Conservation (phyloP, 23 tunicate species). For the Trididemnum nubilum region DNA sequence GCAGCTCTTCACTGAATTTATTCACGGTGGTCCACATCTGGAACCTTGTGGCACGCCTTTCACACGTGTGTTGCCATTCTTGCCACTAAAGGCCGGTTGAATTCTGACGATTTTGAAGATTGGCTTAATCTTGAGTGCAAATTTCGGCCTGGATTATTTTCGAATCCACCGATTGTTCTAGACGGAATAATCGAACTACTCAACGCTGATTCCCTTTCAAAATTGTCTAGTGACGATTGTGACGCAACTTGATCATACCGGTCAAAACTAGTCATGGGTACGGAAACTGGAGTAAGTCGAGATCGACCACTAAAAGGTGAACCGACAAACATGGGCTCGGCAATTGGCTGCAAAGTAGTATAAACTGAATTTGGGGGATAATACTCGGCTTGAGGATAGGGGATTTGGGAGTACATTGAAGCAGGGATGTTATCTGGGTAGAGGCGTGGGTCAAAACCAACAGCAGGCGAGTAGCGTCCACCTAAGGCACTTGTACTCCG, state of each 20-base stretch:
- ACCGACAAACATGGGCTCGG: background rate
- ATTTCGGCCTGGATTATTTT: conserved; percentile 42
- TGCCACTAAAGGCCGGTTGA: conserved; percentile 51
- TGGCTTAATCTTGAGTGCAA: conserved; percentile 62
- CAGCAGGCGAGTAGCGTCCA: conserved; percentile 55
- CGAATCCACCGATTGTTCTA: conserved; percentile 8
- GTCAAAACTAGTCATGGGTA: conserved; percentile 2
- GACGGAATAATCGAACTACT: conserved; percentile 39
- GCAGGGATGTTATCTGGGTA: conserved; percentile 32
- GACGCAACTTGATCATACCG: conserved; percentile 44
- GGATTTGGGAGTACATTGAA: background rate
- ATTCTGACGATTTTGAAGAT: conserved; percentile 75
- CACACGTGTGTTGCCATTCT: conserved; percentile 93
- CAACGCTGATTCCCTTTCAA: conserved; percentile 58
- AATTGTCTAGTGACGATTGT: conserved; percentile 70
- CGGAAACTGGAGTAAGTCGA: conserved; percentile 39
- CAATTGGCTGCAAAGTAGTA: background rate
- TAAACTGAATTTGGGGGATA: conserved; percentile 7
- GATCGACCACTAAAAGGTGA: background rate
- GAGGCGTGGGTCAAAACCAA: conserved; percentile 33
- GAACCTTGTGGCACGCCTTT: no score
- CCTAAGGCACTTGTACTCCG: conserved; percentile 56
- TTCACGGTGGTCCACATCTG: no score
- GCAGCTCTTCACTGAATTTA: no score
- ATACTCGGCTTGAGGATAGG: background rate